Base-by-base conservation (phyloP, 2,888 invertebrate genomes). In the Meta bourneti region DNA sequence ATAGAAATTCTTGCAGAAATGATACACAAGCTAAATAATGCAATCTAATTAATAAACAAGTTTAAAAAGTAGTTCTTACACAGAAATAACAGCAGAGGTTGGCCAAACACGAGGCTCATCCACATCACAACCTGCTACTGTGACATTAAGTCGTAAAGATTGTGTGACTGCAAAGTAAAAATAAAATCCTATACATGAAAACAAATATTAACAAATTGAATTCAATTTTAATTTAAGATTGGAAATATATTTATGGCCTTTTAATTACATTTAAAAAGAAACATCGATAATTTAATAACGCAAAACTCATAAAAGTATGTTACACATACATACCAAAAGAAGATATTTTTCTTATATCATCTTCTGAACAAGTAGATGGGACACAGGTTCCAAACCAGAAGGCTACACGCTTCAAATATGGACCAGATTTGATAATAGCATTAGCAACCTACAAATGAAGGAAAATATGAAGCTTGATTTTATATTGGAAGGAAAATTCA, bases 371-470 rank as follows among this genome's bases (percentile, higher is more conserved):
- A 7, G 94, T 94, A 75, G 94, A 94, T 1, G 95, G 95, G 69
- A 94, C 93, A 91, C 95, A 95, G 7, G 94, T 93, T 11, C 95
- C 95, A 81, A 94, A 94, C 89, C 94, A 94, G 16, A 94, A 93
- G 8, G 90, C 92, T 61, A 80, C 74, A 34, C 80, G 49, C 13
- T 80, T 84, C 20, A 89, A 34, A 9, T 80, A 92, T 2, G 84
- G 84, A 4, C 75, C 91, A 49, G 88, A 48, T 75, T 52, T 84
- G 7, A 51, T 52, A 9, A 92, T 71, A 0, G 74, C 11, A 34
- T 71, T 48, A 9, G 13, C 6, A 16, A 86, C 61, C 91, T 91
- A 69, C 34, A 69, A 91, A 83, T 16, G 16, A 49, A n/a, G 8
- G 13, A 84, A 1, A 13, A 11, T 19, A 13, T 54, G 52, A n/a